Conservation (phyloP, 2,888 invertebrate species). For the Morpho achilles region DNA sequence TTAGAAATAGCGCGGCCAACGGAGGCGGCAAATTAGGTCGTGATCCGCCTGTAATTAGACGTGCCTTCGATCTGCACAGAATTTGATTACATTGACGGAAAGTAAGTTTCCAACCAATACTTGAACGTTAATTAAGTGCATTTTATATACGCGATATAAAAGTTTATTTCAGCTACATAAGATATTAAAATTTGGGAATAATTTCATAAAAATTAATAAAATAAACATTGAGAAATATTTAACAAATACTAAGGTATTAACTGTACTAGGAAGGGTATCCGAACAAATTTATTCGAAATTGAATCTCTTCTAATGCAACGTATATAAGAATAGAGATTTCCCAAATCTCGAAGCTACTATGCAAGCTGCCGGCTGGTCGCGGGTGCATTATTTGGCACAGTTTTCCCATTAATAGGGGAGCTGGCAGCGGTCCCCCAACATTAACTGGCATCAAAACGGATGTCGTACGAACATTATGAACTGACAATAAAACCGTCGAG, state of each 20-base stretch:
- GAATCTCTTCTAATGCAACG: too few relatives aligned
- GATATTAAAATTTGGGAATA: too few relatives aligned
- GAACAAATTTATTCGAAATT: too few relatives aligned
- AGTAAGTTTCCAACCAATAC: neutral
- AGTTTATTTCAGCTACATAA: too few relatives aligned
- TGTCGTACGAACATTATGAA: slow-evolving; percentile 70
- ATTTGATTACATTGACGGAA: slow-evolving; percentile 15
- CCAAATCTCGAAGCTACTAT: slow-evolving; percentile 45
- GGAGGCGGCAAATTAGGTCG: slow-evolving; percentile 20
- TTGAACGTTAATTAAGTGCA: too few relatives aligned
- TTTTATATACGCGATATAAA: too few relatives aligned
- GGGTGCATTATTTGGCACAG: slow-evolving; percentile 63
- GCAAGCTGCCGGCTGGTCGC: slow-evolving; percentile 41
- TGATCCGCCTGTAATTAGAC: slow-evolving; percentile 14
- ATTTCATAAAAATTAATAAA: too few relatives aligned
- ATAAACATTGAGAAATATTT: too few relatives aligned
- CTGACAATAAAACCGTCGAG: slow-evolving; percentile 64
- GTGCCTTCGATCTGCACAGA: slow-evolving; percentile 13
- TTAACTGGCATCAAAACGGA: slow-evolving; percentile 72
- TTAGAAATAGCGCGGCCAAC: slow-evolving; percentile 18
- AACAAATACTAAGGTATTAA: too few relatives aligned
- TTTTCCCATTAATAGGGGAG: slow-evolving; percentile 55
- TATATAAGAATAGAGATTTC: slow-evolving; percentile 10
- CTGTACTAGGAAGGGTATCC: too few relatives aligned
- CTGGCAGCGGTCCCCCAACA: slow-evolving; percentile 64